Conservation (phyloP, 2,113 vertebrate species). For the Fukomys damarensis region DNA sequence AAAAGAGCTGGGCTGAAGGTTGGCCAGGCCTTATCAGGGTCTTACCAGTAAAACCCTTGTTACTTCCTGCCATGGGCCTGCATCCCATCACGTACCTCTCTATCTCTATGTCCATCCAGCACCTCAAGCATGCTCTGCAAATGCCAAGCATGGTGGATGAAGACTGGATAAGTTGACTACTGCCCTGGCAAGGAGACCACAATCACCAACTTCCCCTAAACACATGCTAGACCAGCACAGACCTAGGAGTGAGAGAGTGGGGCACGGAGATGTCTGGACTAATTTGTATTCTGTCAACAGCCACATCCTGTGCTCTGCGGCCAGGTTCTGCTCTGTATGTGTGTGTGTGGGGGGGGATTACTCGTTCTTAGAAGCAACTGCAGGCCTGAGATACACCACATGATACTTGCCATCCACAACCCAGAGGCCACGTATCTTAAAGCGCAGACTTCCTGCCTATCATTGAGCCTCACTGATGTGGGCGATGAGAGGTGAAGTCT, state of each 20-base stretch:
- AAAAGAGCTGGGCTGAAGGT: neutral
- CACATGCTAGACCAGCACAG: neutral
- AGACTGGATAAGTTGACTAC: neutral
- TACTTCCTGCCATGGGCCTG: neutral
- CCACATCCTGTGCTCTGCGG: constrained; percentile 57
- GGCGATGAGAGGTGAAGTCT: neutral
- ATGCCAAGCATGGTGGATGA: neutral
- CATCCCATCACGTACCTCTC: no score
- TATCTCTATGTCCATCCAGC: no score
- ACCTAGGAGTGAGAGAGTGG: neutral
- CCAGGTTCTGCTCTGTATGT: neutral
- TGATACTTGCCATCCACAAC: neutral
- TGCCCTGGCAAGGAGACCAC: neutral
- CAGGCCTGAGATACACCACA: neutral
- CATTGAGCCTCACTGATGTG: neutral
- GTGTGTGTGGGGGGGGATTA: neutral
- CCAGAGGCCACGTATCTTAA: neutral
- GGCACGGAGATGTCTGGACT: neutral
- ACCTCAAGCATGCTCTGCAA: no score
- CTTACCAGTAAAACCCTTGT: neutral
- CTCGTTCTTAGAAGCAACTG: neutral
- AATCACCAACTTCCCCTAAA: neutral
- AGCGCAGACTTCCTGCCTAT: neutral
- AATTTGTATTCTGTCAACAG: constrained; percentile 4
- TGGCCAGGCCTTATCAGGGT: neutral